Evolutionary conservation across 2,888 invertebrate genomes (phyloP), one percentile per base, ranked within the genome.

Genomic region (Patella ulyssiponensis): DNA sequence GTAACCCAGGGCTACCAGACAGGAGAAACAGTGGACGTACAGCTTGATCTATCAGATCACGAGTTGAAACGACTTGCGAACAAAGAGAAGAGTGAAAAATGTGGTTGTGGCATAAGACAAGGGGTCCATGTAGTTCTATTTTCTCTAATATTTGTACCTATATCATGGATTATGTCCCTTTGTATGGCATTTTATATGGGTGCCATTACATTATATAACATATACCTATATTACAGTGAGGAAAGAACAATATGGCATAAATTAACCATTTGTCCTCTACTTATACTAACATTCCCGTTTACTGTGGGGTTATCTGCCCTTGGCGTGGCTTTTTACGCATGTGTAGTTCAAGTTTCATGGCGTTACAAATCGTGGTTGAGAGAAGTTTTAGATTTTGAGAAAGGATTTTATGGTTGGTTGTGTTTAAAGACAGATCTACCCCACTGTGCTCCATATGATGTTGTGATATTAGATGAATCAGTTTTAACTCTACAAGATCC

Each of bases 381-480:
- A 85, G 95, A 95, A 91, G 94, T 95, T 3, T 93, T 94, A 78
- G 95, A 95, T 91, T 94, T 95, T 87, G 95, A 95, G 86, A 95
- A 95, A 90, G 95, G 95, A 0, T 95, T 95, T 91, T 95, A 95
- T 84, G 95, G 95, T 9, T 95, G 95, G 95, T 91, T 95, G 23
- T 95, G 95, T 88, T 94, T 94, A 78, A 92, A 93, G 69, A 85
- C 95, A 56, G 93, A 93, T 79, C 92, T 95, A 84, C 94, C 95
- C 20, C 94, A 95, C 86, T 95, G 95, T 88, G 94, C 95, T 84
- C 95, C 95, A 0, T 95, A 95, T 91, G 95, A 95, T 89, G 94
- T 95, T 77, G 94, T 95, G 2, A 92, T 95, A 15, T 79, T 91
- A 15, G 84, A 85, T 75, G 85, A 86, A 74, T 81, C 81, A 69